Base-by-base conservation (phyloP, 37 sponge, comb jelly and placozoan genomes). In the Petrosia ficiformis region DNA sequence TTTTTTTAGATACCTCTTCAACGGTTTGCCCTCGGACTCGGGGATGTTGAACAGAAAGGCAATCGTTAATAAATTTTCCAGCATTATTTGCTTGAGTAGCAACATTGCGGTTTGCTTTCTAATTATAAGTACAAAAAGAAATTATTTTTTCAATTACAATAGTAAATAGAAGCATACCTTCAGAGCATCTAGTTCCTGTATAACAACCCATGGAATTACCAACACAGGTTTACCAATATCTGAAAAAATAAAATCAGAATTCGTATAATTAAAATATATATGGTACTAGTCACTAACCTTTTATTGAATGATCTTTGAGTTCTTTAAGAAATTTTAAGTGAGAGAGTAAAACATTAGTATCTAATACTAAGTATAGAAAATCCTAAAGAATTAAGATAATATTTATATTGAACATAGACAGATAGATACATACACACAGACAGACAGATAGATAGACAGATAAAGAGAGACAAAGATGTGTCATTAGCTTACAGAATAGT, bases 281-380 rank as follows among this genome's bases (percentile, higher is more conserved):
- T 54, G 60, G 5, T 29, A 11, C 22, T 21, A 39, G 24, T 54
- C 21, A 59, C 59, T 38, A 57, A 56, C 78, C 89, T 65, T 83
- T 84, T 71, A 87, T 80, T 21, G 84, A 74, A 65, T 42, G 76
- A 71, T 92, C 93, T 69, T 86, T 87, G 48, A 94, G 61, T 80
- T 90, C 87, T 59, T 64, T 41, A 16, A 94, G 73, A 66, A 94
- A 90, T 31, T 87, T 65, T 32, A 94, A 77, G 36, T 94, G 92
- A 35, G 87, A 85, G 33, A 94, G 70, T n/a, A 94, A 82, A 29
- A 94, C 77, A 44, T 94, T 94, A 5, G 95, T 94, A 70, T 94
- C 95, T 57, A 94, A 57, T 19, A 94, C 85, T n/a, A 94, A 41
- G 78, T 83, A 91, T 52, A 94, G 76, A 52, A 44, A 74, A 39